Percentiles rank a stretch among this genome's conserved stretches.
These are phyloP conservation scores for Rynchops niger DNA, from an alignment of 2,113 vertebrate species.

Conservation along the genomic window DNA sequence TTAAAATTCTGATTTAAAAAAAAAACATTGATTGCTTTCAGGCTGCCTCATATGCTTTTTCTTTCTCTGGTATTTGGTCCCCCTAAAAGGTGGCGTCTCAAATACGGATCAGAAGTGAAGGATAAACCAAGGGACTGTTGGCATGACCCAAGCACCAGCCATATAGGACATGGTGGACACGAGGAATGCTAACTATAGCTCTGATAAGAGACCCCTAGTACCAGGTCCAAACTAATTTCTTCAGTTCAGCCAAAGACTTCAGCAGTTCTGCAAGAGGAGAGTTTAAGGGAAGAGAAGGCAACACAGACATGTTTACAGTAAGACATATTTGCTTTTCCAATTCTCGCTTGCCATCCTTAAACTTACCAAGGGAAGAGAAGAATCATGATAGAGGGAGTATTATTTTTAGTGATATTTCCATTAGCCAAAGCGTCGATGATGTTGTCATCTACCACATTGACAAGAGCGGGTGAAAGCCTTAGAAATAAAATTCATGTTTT, in stretches of 20 bases:
- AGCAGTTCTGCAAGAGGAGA: background rate
- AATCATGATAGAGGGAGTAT: background rate
- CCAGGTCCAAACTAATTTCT: background rate
- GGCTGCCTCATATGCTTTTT: background rate
- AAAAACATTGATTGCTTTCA: background rate
- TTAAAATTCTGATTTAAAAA: background rate
- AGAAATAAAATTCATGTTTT: background rate
- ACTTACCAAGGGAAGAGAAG: background rate
- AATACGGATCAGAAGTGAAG: background rate
- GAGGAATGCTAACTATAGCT: accelerated
- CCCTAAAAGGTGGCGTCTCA: background rate
- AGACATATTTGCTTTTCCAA: background rate
- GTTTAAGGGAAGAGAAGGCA: background rate
- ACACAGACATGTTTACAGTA: background rate
- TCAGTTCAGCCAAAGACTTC: background rate
- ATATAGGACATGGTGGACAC: accelerated
- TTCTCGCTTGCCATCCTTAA: background rate
- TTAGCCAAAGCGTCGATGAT: background rate
- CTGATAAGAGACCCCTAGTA: background rate
- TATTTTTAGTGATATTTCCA: background rate
- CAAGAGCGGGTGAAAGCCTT: background rate
- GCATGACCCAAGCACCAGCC: accelerated
- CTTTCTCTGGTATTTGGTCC: background rate
- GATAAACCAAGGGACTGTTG: background rate
- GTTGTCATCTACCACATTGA: background rate